Percentiles rank a stretch among this genome's conserved stretches.
These are phyloP conservation scores for Pseudonaja textilis DNA, from an alignment of 2,113 vertebrate species.

Conservation along the genomic window DNA sequence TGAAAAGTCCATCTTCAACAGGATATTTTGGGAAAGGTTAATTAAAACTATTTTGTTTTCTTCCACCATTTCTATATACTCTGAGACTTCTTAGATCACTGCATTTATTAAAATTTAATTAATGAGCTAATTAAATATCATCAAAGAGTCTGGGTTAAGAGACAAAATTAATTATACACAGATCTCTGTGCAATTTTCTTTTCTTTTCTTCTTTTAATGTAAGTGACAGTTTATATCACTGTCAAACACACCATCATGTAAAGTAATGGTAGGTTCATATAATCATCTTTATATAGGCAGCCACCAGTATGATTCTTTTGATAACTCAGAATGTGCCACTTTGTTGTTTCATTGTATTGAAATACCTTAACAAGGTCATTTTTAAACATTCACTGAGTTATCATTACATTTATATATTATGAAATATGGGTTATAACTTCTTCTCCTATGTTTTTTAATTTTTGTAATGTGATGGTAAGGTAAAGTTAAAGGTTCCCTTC, in stretches of 20 bases:
- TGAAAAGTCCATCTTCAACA: slow-evolving; percentile 15
- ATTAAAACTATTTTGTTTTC: slow-evolving; percentile 36
- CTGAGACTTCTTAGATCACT: slow-evolving; percentile 20
- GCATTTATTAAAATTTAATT: slow-evolving; percentile 36
- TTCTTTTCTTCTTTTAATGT: not conserved
- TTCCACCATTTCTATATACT: slow-evolving; percentile 15
- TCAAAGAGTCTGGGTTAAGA: slow-evolving; percentile 22
- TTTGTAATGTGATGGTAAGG: not conserved
- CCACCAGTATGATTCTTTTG: not conserved
- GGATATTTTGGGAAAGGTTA: slow-evolving; percentile 31
- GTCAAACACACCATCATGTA: slow-evolving; percentile 4
- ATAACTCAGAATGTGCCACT: not conserved
- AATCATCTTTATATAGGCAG: not conserved
- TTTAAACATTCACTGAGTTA: not conserved
- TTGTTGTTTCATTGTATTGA: not conserved
- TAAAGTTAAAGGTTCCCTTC: no score
- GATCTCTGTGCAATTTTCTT: slow-evolving; percentile 17
- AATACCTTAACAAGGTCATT: not conserved
- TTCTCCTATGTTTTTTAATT: not conserved
- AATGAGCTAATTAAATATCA: slow-evolving; percentile 36
- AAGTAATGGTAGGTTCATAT: not conserved
- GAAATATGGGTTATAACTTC: not conserved
- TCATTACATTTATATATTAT: not conserved
- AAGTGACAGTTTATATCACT: slow-evolving; percentile 25
- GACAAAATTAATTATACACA: slow-evolving; percentile 6